These are phyloP conservation scores for Chelonoidis abingdonii DNA, from an alignment of 2,113 vertebrate genomes.

Conservation along the genomic window DNA sequence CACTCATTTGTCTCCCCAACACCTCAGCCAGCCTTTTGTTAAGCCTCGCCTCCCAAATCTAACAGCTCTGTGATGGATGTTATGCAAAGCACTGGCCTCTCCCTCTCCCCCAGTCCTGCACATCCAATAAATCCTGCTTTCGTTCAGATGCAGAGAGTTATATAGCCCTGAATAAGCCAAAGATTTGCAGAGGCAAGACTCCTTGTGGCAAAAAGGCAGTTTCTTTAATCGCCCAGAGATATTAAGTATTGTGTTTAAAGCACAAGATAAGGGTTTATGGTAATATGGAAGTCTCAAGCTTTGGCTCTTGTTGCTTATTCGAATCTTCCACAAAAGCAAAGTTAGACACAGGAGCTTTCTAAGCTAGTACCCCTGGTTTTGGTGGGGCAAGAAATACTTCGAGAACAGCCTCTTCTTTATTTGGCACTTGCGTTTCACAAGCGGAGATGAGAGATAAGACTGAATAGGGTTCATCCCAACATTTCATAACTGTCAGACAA, in stretches of 20 bases:
- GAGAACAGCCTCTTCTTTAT: not conserved
- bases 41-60: not conserved
- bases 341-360: too few species aligned
- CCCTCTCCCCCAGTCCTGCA: not conserved
- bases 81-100: not conserved
- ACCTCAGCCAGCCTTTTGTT: slow-evolving; percentile 54
- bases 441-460: not conserved
- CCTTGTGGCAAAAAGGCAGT: slow-evolving; percentile 9
- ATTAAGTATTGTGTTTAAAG: not conserved
- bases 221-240: slow-evolving; percentile 6
- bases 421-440: not conserved
- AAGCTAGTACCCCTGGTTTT: fast-evolving
- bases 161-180: slow-evolving; percentile 57
- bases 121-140: not conserved
- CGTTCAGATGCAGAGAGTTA: slow-evolving; percentile 20
- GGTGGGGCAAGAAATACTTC: not conserved
- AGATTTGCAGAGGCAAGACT: slow-evolving; percentile 33
- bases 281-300: not conserved
- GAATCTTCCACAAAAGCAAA: fast-evolving
- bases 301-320: not conserved
- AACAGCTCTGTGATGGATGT: not conserved
- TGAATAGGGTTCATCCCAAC: not conserved
- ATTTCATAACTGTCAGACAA: not conserved
- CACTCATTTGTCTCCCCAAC: slow-evolving; percentile 1
- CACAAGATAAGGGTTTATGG: not conserved